Evolutionary conservation across 2,797 vertebrate species (phyloP).

Genomic region (Hydrocynus forskahlii): DNA sequence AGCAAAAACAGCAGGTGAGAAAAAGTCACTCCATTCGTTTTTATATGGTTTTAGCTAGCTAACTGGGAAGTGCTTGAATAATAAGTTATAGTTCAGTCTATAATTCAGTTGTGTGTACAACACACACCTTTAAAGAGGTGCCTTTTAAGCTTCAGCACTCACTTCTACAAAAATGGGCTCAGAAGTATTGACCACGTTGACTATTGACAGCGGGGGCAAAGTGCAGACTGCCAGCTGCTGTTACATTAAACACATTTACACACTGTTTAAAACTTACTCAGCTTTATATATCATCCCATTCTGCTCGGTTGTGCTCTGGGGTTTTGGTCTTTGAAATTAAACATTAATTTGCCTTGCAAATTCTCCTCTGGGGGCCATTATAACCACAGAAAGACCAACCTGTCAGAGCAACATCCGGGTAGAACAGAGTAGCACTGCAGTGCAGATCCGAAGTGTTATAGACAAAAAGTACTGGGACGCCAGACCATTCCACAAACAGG

Average conservation of each 20-base stretch:
- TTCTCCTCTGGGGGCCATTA: background rate
- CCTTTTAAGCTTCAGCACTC: no score
- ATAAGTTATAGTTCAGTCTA: background rate
- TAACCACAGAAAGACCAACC: background rate
- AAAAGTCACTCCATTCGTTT: background rate
- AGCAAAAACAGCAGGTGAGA: slow-evolving; percentile 68
- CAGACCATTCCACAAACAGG: no score
- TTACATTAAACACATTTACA: no score
- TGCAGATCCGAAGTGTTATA: background rate
- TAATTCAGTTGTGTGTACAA: no score
- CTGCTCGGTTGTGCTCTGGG: background rate
- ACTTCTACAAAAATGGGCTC: no score
- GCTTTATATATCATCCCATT: background rate
- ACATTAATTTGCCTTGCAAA: background rate
- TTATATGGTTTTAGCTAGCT: background rate
- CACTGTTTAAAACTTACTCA: background rate
- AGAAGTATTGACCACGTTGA: no score
- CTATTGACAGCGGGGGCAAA: no score
- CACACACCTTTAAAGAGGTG: no score
- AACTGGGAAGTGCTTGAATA: background rate
- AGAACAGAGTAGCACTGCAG: background rate
- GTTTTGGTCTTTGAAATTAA: background rate
- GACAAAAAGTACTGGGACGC: no score
- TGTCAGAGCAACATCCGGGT: background rate
- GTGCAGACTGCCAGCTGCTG: no score